Conservation (phyloP, 1,140 invertebrate species). For the Piezodorus guildinii region DNA sequence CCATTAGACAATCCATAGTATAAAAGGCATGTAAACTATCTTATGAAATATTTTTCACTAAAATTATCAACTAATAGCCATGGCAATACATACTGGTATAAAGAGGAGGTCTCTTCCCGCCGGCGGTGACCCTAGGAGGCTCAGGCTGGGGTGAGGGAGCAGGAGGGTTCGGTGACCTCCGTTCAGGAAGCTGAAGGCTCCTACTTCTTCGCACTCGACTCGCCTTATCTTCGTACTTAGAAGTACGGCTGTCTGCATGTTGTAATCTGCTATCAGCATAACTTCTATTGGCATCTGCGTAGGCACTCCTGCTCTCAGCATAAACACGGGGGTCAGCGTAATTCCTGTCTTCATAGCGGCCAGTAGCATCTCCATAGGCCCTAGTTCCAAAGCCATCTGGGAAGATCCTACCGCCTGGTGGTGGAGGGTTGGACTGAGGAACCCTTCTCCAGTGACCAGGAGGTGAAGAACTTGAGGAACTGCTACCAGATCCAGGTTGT, state of each 20-base stretch:
- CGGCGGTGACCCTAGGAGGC: background rate
- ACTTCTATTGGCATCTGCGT: background rate
- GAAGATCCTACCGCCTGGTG: too few species aligned
- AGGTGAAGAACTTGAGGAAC: background rate
- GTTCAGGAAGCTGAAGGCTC: slow-evolving; percentile 42
- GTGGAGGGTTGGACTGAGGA: background rate
- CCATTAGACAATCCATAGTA: too few species aligned
- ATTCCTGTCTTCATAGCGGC: background rate
- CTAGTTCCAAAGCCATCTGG: background rate
- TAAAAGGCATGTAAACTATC: too few species aligned
- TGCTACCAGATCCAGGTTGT: background rate
- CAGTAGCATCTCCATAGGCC: background rate
- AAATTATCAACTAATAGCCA: too few species aligned
- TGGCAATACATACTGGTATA: slow-evolving; percentile 1
- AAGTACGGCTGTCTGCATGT: slow-evolving; percentile 22
- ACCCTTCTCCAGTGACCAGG: background rate
- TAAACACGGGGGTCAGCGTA: background rate
- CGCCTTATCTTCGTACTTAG: slow-evolving; percentile 23
- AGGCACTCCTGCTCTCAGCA: background rate
- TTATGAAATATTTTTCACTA: too few species aligned
- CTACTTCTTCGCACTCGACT: slow-evolving; percentile 28
- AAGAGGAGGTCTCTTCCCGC: background rate
- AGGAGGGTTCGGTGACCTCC: slow-evolving; percentile 34
- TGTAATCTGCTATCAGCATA: slow-evolving; percentile 4
- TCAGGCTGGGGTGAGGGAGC: slow-evolving; percentile 23